Evolutionary conservation across 2,113 vertebrate genomes (phyloP).

Genomic region (Mesocricetus auratus): DNA sequence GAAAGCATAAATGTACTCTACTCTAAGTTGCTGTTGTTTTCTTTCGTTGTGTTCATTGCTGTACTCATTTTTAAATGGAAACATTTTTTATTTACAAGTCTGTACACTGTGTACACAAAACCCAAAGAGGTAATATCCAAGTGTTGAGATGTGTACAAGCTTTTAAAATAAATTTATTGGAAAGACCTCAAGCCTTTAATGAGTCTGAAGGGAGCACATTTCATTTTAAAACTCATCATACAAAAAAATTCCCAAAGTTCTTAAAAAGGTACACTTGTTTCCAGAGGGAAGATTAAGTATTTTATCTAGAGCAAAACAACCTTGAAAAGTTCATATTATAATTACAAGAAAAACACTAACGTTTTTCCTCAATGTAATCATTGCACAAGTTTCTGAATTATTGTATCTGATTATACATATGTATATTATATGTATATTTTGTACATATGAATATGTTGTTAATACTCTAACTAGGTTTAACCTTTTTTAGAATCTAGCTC

Average conservation of each 20-base stretch:
- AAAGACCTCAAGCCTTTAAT: conserved; percentile 86
- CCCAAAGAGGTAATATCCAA: conserved; percentile 91
- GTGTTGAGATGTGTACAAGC: conserved; percentile 91
- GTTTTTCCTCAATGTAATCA: neutral
- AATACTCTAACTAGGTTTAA: neutral
- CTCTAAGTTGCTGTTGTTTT: neutral
- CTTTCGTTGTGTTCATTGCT: neutral
- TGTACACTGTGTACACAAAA: conserved; percentile 91
- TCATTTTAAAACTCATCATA: conserved; percentile 89
- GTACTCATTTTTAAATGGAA: conserved; percentile 83
- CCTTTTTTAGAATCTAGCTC: neutral
- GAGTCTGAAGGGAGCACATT: conserved; percentile 86
- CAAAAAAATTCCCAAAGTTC: conserved; percentile 87
- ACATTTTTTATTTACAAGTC: conserved; percentile 91
- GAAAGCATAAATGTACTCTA: neutral
- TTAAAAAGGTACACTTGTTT: conserved; percentile 89
- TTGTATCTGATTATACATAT: neutral
- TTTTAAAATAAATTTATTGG: conserved; percentile 88
- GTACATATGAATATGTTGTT: neutral
- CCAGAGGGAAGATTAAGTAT: conserved; percentile 82
- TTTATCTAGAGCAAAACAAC: conserved; percentile 52
- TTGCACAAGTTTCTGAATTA: neutral
- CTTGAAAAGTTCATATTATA: neutral
- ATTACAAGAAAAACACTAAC: neutral
- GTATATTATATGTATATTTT: neutral